These are phyloP conservation scores for Criorhina ranunculi DNA, from an alignment of 2,888 invertebrate genomes.

Conservation along the genomic window DNA sequence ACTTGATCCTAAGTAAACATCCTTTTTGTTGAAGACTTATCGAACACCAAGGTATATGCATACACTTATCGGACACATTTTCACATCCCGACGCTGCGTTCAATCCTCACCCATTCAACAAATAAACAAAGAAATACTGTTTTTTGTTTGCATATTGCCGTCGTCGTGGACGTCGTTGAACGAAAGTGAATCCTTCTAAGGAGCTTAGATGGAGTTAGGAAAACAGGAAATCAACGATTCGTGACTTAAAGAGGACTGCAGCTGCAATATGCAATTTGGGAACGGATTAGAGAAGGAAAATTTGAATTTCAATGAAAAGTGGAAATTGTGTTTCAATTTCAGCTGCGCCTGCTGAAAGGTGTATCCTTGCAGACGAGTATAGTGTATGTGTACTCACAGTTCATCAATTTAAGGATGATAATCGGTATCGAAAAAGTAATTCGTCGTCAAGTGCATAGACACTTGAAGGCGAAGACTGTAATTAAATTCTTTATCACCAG, in stretches of 20 bases:
- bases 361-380: constrained; percentile 5
- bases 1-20: constrained; percentile 68
- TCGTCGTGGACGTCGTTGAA: constrained; percentile 34
- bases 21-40: constrained; percentile 48
- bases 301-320: constrained; percentile 62
- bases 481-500: constrained; percentile 63
- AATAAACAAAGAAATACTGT: constrained; percentile 38
- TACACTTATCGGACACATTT: constrained; percentile 60
- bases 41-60: constrained; percentile 29
- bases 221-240: constrained; percentile 66
- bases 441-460: constrained; percentile 58
- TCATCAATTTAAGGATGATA: constrained; percentile 24
- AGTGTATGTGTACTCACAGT: constrained; percentile 42
- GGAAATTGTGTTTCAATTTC: constrained; percentile 8
- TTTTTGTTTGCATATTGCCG: constrained; percentile 42
- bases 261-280: constrained; percentile 67
- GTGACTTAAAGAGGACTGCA: constrained; percentile 25
- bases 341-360: constrained; percentile 53
- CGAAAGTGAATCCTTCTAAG: constrained; percentile 73
- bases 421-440: constrained; percentile 47
- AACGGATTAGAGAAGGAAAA: constrained; percentile 55
- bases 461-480: constrained; percentile 19
- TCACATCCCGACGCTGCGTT: constrained; percentile 33
- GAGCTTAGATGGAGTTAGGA: constrained; percentile 55
- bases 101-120: constrained; percentile 61